Evolutionary conservation across 2,888 invertebrate genomes (phyloP).

Genomic region (Harpalus rubripes): DNA sequence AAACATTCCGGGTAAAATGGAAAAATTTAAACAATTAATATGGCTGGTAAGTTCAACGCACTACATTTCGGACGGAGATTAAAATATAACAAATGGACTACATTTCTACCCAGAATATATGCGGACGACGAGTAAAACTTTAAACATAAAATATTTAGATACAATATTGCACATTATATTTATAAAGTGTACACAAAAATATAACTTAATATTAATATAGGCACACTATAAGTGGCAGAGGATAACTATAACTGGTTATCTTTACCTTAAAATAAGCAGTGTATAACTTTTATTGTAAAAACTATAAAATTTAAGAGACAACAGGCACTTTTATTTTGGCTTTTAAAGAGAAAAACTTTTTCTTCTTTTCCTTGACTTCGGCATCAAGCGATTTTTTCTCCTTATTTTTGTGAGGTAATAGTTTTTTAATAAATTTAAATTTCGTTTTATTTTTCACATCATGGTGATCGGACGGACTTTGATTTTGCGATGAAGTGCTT

Average conservation of each 20-base stretch:
- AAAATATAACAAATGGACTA: too few species aligned
- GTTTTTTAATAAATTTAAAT: constrained; percentile 70
- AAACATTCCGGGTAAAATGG: too few species aligned
- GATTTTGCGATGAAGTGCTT: constrained; percentile 32
- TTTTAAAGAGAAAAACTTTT: constrained; percentile 42
- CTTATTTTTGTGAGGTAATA: constrained; percentile 67
- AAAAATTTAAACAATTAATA: too few species aligned
- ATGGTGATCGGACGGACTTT: constrained; percentile 70
- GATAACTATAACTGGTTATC: not conserved
- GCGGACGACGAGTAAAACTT: too few species aligned
- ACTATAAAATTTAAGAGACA: constrained; percentile 29
- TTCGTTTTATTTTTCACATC: constrained; percentile 69
- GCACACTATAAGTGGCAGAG: constrained; percentile 42
- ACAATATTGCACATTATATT: constrained; percentile 59
- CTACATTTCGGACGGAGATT: too few species aligned
- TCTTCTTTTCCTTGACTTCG: constrained; percentile 67
- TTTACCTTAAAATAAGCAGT: constrained; percentile 9
- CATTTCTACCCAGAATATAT: too few species aligned
- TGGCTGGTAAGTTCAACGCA: too few species aligned
- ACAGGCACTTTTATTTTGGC: constrained; percentile 54
- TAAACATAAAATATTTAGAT: not conserved
- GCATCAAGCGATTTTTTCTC: constrained; percentile 64
- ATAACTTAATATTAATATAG: constrained; percentile 62
- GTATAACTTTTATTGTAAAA: constrained; percentile 11
- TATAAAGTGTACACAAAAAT: constrained; percentile 48